A percentile compares a stretch with the other conserved stretches of the same genome.
phyloP scores from a whole-genome alignment of 2,888 invertebrate species.

The Geotrupes spiniger region DNA sequence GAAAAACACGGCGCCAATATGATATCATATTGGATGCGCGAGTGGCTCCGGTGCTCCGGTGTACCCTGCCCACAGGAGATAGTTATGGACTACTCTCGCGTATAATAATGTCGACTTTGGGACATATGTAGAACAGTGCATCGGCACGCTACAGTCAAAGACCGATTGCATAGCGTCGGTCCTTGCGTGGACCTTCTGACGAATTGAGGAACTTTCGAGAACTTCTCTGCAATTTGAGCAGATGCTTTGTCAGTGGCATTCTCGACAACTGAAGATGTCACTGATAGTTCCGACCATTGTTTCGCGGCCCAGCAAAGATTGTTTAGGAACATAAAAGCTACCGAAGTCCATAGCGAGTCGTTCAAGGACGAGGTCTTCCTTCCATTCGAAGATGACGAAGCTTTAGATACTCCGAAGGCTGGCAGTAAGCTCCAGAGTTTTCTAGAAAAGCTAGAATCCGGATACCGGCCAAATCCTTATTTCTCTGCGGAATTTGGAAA shows the following conservation, averaged over 20 bases:
- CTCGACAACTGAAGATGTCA: background rate
- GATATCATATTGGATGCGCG: background rate
- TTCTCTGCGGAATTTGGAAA: background rate
- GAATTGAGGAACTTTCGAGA: background rate
- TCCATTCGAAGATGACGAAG: background rate
- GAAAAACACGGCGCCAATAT: constrained; percentile 1
- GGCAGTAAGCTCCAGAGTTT: too few relatives aligned
- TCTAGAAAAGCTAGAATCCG: too few relatives aligned
- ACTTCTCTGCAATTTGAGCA: background rate
- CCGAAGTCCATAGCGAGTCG: too few relatives aligned
- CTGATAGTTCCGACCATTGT: background rate
- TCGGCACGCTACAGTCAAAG: background rate
- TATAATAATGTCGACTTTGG: background rate
- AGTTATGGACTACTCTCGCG: background rate
- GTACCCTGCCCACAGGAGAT: background rate
- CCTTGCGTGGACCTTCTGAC: background rate
- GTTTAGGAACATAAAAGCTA: background rate
- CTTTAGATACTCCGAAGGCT: too few relatives aligned
- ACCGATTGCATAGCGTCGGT: background rate
- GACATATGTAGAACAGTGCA: background rate
- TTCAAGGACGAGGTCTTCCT: too few relatives aligned
- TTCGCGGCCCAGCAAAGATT: background rate
- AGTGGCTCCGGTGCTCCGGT: background rate
- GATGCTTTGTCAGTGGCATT: background rate
- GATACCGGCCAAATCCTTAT: background rate